A percentile compares a stretch with the other conserved stretches of the same genome.
Evolutionary conservation across 2,888 invertebrate genomes (phyloP).

Genomic region (Microdon myrmicae): DNA sequence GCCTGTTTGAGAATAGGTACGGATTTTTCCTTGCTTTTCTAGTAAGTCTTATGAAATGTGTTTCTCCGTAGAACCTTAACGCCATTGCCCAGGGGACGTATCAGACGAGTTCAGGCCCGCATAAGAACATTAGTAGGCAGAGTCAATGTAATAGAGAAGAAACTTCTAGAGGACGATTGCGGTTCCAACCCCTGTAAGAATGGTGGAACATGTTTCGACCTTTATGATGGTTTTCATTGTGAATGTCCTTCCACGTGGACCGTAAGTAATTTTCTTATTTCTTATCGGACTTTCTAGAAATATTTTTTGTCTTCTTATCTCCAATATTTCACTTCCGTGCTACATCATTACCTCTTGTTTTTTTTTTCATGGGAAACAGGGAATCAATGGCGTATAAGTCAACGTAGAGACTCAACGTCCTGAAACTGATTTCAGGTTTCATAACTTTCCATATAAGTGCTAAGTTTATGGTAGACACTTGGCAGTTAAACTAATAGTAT

Average conservation of each 20-base stretch:
- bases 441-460: too few relatives aligned
- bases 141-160: slow-evolving; percentile 39
- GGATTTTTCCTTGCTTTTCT: background rate
- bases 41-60: too few relatives aligned
- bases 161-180: slow-evolving; percentile 55
- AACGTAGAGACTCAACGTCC: too few relatives aligned
- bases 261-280: slow-evolving; percentile 53
- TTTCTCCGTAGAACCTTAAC: slow-evolving; percentile 6
- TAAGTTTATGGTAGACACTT: too few relatives aligned
- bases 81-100: slow-evolving; percentile 16
- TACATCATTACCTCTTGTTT: too few relatives aligned
- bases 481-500: too few relatives aligned
- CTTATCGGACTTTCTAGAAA: too few relatives aligned
- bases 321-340: too few relatives aligned
- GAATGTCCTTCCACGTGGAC: slow-evolving; percentile 79
- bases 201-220: slow-evolving; percentile 83
- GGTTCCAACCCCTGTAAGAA: slow-evolving; percentile 79
- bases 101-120: slow-evolving; percentile 55
- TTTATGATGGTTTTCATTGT: slow-evolving; percentile 78
- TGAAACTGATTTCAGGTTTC: too few relatives aligned
- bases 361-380: too few relatives aligned
- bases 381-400: too few relatives aligned
- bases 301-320: too few relatives aligned
- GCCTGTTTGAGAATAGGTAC: slow-evolving; percentile 49
- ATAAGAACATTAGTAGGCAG: slow-evolving; percentile 40